A percentile compares a stretch with the other conserved stretches of the same genome.
Conservation (phyloP, 1,140 invertebrate species). For the Ooceraea biroi region DNA sequence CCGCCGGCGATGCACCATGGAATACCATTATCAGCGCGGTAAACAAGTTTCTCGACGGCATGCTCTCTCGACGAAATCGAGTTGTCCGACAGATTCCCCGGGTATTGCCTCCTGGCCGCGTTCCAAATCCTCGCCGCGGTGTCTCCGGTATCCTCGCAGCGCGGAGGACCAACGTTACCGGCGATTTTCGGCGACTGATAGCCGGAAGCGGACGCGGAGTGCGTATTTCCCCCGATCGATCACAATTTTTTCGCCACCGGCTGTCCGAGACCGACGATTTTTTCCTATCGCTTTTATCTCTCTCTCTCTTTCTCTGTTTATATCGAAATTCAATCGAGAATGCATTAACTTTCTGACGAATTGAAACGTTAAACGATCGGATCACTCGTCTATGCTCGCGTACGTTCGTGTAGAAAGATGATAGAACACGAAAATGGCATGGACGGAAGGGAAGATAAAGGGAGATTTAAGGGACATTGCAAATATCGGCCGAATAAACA, state of each 20-base stretch:
- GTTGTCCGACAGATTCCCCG: slow-evolving; percentile 74
- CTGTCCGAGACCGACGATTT: slow-evolving; percentile 14
- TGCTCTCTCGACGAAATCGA: slow-evolving; percentile 67
- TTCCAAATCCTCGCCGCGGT: slow-evolving; percentile 67
- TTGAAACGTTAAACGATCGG: not conserved
- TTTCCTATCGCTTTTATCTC: not conserved
- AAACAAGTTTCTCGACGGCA: slow-evolving; percentile 71
- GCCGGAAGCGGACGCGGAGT: not conserved
- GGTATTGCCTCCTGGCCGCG: slow-evolving; percentile 74
- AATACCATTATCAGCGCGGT: slow-evolving; percentile 76
- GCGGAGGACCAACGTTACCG: not conserved
- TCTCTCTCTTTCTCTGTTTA: not conserved
- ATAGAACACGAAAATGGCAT: not conserved
- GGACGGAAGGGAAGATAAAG: not conserved
- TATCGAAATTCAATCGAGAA: slow-evolving; percentile 11
- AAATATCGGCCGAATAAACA: slow-evolving; percentile 26
- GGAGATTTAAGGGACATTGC: slow-evolving; percentile 28
- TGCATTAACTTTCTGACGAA: slow-evolving; percentile 29
- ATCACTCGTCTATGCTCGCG: not conserved
- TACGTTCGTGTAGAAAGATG: slow-evolving; percentile 15
- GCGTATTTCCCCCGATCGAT: not conserved
- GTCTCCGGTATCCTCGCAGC: slow-evolving; percentile 27
- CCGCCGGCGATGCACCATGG: slow-evolving; percentile 66
- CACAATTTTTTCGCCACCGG: slow-evolving; percentile 18
- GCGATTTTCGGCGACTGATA: not conserved